Percentiles rank a stretch among this genome's conserved stretches.
These are phyloP conservation scores for Teinopalpus imperialis DNA, from an alignment of 2,888 invertebrate genomes.

Conservation along the genomic window DNA sequence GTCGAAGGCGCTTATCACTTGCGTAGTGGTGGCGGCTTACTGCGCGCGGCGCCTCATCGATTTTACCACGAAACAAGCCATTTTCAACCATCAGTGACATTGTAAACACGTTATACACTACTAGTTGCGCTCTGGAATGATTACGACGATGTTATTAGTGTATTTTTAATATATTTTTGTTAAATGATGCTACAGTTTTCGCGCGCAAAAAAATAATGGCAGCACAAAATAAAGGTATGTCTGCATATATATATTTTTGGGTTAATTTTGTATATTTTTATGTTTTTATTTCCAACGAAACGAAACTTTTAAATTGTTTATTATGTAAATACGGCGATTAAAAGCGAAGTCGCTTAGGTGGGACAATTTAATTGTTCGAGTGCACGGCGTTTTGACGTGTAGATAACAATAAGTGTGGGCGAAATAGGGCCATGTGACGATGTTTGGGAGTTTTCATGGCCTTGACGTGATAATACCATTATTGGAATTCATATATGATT, in stretches of 20 bases:
- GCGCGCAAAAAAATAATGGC: slow-evolving; percentile 59
- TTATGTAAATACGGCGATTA: slow-evolving; percentile 41
- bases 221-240: slow-evolving; percentile 73
- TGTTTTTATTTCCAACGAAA: slow-evolving; percentile 17
- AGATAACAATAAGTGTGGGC: slow-evolving; percentile 64
- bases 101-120: slow-evolving; percentile 64
- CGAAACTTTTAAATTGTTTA: slow-evolving; percentile 24
- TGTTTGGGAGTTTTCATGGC: slow-evolving; percentile 55
- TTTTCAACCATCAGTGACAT: slow-evolving; percentile 63
- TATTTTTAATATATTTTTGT: slow-evolving; percentile 53
- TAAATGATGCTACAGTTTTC: slow-evolving; percentile 60
- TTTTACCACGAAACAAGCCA: slow-evolving; percentile 73
- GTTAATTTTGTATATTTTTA: slow-evolving; percentile 23
- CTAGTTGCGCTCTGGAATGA: slow-evolving; percentile 39
- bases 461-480: slow-evolving; percentile 36
- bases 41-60: slow-evolving; percentile 76
- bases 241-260: slow-evolving; percentile 27
- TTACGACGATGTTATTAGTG: slow-evolving; percentile 37
- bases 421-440: slow-evolving; percentile 63
- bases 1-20: slow-evolving; percentile 52
- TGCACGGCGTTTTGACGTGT: slow-evolving; percentile 51
- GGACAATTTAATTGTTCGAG: slow-evolving; percentile 42
- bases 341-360: slow-evolving; percentile 39
- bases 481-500: too few relatives aligned
- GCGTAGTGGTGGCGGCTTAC: slow-evolving; percentile 46